Percentiles rank a stretch among this genome's conserved stretches.
Conservation (phyloP, 2,113 vertebrate genomes). For the Tretioscincus oriximinensis region DNA sequence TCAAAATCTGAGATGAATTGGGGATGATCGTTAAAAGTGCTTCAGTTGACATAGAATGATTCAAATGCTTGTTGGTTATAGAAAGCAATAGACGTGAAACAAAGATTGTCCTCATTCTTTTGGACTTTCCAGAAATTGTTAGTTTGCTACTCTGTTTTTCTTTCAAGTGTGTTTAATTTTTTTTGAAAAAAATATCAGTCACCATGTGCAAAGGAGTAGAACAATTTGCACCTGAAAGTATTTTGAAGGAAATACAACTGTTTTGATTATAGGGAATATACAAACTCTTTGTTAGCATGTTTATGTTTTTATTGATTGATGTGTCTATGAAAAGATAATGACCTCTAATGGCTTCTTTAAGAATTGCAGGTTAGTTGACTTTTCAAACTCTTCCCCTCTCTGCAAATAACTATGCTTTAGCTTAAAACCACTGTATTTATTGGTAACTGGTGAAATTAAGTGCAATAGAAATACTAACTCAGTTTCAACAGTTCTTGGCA, state of each 20-base stretch:
- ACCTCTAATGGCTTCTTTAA: conserved; percentile 61
- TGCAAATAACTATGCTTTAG: neutral
- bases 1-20: too few species aligned
- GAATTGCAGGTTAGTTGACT: conserved; percentile 39
- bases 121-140: neutral
- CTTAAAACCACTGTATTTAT: neutral
- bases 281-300: neutral
- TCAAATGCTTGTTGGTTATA: neutral
- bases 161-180: too few species aligned
- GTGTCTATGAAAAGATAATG: conserved; percentile 51
- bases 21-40: too few species aligned
- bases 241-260: neutral
- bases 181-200: neutral
- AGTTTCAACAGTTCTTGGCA: neutral
- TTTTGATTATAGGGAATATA: neutral
- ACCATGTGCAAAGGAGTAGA: neutral
- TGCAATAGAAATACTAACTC: neutral
- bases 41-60: neutral
- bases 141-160: too few species aligned
- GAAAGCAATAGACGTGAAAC: neutral
- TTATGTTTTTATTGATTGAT: rapidly evolving
- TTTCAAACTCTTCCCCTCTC: neutral
- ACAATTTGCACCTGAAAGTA: neutral
- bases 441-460: neutral
- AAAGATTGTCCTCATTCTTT: neutral